These are phyloP conservation scores for Cataglyphis hispanica DNA, from an alignment of 1,140 invertebrate species.

Conservation along the genomic window DNA sequence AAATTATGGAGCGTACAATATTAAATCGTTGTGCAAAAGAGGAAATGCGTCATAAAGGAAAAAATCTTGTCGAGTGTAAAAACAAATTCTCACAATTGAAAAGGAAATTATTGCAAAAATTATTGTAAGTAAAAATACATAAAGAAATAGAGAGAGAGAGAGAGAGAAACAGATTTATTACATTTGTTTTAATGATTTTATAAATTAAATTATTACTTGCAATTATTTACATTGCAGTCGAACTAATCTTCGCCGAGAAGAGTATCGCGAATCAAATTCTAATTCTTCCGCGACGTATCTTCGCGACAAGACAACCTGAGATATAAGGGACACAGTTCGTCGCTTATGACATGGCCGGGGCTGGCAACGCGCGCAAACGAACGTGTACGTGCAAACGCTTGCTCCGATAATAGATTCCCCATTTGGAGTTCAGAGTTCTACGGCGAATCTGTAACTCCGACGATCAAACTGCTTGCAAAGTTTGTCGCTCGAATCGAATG, in stretches of 20 bases:
- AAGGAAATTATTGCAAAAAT: not conserved
- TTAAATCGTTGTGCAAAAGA: not conserved
- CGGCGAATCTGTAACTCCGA: slow-evolving; percentile 77
- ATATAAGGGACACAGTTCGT: slow-evolving; percentile 41
- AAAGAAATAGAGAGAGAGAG: too few relatives aligned
- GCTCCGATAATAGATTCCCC: slow-evolving; percentile 77
- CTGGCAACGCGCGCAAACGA: slow-evolving; percentile 70
- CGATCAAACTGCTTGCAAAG: slow-evolving; percentile 79
- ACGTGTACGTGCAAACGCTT: slow-evolving; percentile 75
- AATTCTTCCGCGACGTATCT: slow-evolving; percentile 11
- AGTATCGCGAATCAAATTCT: slow-evolving; percentile 4
- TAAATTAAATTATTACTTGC: not conserved
- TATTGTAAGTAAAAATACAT: not conserved
- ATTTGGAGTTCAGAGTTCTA: slow-evolving; percentile 76
- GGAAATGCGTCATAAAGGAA: not conserved
- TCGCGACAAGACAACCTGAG: slow-evolving; percentile 41
- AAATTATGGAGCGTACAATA: slow-evolving; percentile 25
- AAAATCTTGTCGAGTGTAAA: not conserved
- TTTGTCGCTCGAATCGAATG: slow-evolving; percentile 79
- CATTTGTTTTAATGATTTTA: not conserved
- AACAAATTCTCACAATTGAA: not conserved
- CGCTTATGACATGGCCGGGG: slow-evolving; percentile 59
- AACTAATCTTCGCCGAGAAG: not conserved
- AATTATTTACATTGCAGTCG: not conserved
- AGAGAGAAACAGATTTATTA: not conserved